Evolutionary conservation across 2,888 invertebrate genomes (phyloP).

Genomic region (Melieria omissa): DNA sequence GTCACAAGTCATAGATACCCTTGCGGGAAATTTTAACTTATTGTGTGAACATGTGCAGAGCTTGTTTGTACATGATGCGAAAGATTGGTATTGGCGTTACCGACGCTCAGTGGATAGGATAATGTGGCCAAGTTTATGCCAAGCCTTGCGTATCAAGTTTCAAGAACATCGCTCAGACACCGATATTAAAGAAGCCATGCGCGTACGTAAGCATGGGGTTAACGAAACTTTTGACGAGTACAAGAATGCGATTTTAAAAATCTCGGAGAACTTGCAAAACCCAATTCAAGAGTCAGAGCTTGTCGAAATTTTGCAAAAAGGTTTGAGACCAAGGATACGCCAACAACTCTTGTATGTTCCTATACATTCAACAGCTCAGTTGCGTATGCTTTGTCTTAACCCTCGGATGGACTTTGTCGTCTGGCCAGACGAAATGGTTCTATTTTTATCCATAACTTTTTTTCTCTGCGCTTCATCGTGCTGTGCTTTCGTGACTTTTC

Average conservation of each 20-base stretch:
- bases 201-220: constrained; percentile 11
- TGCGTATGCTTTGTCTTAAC: constrained; percentile 28
- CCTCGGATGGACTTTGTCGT: no score
- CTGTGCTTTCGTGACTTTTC: no score
- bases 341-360: constrained; percentile 11
- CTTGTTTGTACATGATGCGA: constrained; percentile 14
- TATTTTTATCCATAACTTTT: no score
- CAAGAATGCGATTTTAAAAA: constrained; percentile 32
- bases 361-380: constrained; percentile 29
- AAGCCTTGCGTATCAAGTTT: constrained; percentile 17
- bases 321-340: no score
- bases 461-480: no score
- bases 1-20: no score
- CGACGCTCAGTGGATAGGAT: constrained; percentile 19
- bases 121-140: constrained; percentile 21
- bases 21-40: constrained; percentile 21
- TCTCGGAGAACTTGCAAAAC: constrained; percentile 23
- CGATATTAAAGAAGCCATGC: constrained; percentile 21
- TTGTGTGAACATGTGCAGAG: constrained; percentile 16
- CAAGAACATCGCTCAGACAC: constrained; percentile 17
- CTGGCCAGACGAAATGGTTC: no score
- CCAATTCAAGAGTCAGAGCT: constrained; percentile 26
- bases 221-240: constrained; percentile 25
- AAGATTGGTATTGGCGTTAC: constrained; percentile 25
- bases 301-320: constrained; percentile 33